phyloP scores from a whole-genome alignment of 2,113 vertebrate species.

The Eonycteris spelaea region DNA sequence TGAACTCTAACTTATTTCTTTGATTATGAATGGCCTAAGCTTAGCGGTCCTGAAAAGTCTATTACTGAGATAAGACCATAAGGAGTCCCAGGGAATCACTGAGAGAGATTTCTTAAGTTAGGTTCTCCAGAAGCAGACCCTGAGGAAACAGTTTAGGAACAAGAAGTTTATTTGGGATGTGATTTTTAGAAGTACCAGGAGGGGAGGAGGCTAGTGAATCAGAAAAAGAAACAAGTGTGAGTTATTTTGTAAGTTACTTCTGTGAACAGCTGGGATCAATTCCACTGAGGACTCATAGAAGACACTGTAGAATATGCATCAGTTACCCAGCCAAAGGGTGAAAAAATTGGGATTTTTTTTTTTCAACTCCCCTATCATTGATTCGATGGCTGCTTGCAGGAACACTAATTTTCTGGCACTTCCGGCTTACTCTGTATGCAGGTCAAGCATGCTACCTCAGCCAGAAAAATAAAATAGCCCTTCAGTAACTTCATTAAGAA shows the following conservation, averaged over 20 bases:
- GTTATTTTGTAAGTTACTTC: background rate
- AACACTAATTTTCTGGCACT: background rate
- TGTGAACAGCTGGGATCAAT: background rate
- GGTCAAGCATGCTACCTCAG: background rate
- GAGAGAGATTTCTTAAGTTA: background rate
- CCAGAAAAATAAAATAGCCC: background rate
- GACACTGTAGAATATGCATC: background rate
- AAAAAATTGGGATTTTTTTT: background rate
- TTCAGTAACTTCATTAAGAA: background rate
- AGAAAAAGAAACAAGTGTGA: background rate
- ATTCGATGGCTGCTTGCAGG: background rate
- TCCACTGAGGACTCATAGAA: background rate
- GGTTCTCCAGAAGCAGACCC: background rate
- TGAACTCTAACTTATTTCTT: background rate
- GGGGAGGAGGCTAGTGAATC: background rate
- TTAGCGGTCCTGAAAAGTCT: background rate
- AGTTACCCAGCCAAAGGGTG: background rate
- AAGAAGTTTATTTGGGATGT: background rate
- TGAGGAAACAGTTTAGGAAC: background rate
- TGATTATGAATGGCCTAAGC: background rate
- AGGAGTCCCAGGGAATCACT: background rate
- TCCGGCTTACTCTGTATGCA: background rate
- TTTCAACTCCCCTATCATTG: background rate
- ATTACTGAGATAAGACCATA: background rate
- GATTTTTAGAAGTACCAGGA: background rate